Conservation (phyloP, 2,888 invertebrate species). For the Caenorhabditis drosophilae region DNA sequence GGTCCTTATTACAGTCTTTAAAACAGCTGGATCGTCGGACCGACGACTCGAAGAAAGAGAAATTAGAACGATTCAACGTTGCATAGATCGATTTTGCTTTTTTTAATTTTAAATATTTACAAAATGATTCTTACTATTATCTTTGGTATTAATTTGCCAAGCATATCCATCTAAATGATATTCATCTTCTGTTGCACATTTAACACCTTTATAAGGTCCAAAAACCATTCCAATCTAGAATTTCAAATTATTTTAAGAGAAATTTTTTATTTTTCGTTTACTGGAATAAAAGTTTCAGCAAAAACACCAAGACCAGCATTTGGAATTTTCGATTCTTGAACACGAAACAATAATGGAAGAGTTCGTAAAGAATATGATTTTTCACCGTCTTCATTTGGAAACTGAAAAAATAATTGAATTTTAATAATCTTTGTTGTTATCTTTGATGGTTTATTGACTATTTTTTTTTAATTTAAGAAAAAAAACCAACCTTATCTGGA, state of each 20-base stretch:
- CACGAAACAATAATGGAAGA: conserved; percentile 43
- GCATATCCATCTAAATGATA: conserved; percentile 50
- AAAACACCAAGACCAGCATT: conserved; percentile 55
- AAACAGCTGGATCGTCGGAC: no score
- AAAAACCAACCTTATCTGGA: conserved; percentile 14
- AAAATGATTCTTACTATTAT: conserved; percentile 11
- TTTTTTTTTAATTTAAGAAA: neutral
- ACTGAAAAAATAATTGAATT: neutral
- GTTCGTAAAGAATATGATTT: conserved; percentile 37
- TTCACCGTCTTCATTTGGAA: neutral
- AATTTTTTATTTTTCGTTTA: conserved; percentile 11
- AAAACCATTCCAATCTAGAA: conserved; percentile 55
- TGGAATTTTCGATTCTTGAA: conserved; percentile 49
- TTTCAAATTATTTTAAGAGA: no score
- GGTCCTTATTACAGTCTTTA: no score
- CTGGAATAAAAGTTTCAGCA: conserved; percentile 48
- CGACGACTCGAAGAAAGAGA: no score
- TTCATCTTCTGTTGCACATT: conserved; percentile 25
- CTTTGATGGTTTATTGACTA: neutral
- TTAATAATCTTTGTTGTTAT: neutral
- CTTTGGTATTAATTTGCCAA: conserved; percentile 44
- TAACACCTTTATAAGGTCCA: conserved; percentile 49
- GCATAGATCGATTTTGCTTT: no score
- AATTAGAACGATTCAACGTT: no score
- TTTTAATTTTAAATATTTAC: no score